Evolutionary conservation across 2,888 invertebrate genomes (phyloP), one percentile per base, ranked within the genome.

Genomic region (Eretmocerus hayati): DNA sequence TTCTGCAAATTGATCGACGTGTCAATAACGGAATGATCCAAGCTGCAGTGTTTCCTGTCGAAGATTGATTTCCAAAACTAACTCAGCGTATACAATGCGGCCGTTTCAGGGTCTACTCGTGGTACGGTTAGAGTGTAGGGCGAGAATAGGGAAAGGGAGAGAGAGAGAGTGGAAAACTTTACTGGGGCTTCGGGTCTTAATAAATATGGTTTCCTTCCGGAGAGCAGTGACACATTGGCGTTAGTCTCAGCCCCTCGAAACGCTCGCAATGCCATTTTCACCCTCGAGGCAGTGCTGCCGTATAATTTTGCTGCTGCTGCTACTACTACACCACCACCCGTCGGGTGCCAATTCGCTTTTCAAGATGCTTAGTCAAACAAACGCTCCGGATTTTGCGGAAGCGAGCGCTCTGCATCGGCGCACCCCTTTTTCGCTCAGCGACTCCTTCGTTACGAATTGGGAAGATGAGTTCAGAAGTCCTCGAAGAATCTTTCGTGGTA

Each of bases 161-260:
- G 39, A 20, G 41, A 23, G 35, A 8, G 21, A 40, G 6, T 26
- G 26, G 26, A 11, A n/a, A n/a, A 8, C 30, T 8, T 30, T 5
- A 16, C 33, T 33, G 59, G 42, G 62, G 62, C 62, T 65, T 65
- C 64, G 53, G 51, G 59, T 62, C 59, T 62, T 60, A 58, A 62
- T 61, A 64, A 65, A 64, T 65, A 65, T 61, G 65, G 64, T 65
- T 65, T 64, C 53, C 48, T 50, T 53, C 47, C 45, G 44, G 42
- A 44, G 50, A 53, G 41, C 44, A 44, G 53, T 53, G 53, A 53
- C 52, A 49, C 48, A 48, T 49, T 41, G 48, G 48, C 35, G 45
- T n/a, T n/a, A n/a, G n/a, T n/a, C n/a, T n/a, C n/a, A n/a, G 37
- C 38, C 22, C 9, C 42, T n/a, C 1, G 22, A 11, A 31, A 11